Base-by-base conservation (phyloP, 2,113 vertebrate genomes). In the Penelope pileata region DNA sequence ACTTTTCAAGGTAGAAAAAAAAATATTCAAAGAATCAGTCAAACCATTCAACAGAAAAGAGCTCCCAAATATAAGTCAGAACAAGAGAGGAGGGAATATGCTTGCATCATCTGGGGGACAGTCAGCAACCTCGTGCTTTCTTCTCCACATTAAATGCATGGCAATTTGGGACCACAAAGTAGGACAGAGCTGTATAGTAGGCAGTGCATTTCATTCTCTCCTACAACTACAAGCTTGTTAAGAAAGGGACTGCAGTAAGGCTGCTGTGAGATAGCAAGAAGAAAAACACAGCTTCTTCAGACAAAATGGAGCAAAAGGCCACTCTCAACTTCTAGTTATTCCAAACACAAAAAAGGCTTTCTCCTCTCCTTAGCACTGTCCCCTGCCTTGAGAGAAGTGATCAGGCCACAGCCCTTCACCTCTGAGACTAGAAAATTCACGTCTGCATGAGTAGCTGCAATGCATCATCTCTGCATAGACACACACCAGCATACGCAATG, bases 131-230 rank as follows among this genome's bases (percentile, higher is more conserved):
- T 34, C 3, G 0, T 40, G 47, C 16, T 86, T 83, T 70, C 68
- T 43, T 77, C 48, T 43, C 27, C 19, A 78, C 42, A 5, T 19
- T 63, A 42, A 53, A 59, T 7, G 29, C 10, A 73, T 1, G 3
- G 40, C n/a, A 93, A 54, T 32, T 34, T 38, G 8, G 9, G 10
- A 29, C 24, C 30, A 80, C 36, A 60, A 86, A 69, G 40, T 3
- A 88, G 53, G 32, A 45, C 17, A 40, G 3, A 0, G 0, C 3
- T 36, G 4, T 34, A 64, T 12, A 83, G 10, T 1, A 45, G 30
- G 40, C 84, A 80, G 32, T 0, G 2, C 36, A 60, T 60, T 60
- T 63, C 34, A 54, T 43, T 38, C 12, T 64, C 16, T 72, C 64
- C 30, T 73, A 51, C 13, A 80, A 29, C 6, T 64, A 42, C 14